Percentiles rank a stretch among this genome's conserved stretches.
phyloP scores from a whole-genome alignment of 2,113 vertebrate species.

The Neotoma lepida region DNA sequence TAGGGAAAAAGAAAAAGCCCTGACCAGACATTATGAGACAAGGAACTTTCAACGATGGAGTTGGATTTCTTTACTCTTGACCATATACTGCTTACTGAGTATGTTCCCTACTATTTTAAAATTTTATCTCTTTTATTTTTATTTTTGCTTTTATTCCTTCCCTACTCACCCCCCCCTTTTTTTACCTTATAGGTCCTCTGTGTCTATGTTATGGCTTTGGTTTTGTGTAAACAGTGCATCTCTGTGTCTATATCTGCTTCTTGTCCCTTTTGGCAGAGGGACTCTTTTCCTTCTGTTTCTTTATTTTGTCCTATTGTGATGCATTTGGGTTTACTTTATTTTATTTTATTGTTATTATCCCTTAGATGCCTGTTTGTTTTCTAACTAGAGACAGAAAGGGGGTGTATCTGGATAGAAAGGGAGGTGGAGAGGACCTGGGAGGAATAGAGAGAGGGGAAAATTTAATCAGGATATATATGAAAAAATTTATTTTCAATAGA shows the following conservation, averaged over 20 bases:
- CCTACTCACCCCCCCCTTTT: rapidly evolving
- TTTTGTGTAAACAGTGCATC: neutral
- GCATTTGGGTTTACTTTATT: neutral
- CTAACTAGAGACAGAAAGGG: neutral
- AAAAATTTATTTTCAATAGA: neutral
- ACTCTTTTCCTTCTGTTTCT: neutral
- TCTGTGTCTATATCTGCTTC: neutral
- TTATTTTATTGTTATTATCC: neutral
- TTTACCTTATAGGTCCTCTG: neutral
- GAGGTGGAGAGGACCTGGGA: too few relatives aligned
- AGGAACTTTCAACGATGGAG: neutral
- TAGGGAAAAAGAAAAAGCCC: neutral
- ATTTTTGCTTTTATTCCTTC: neutral
- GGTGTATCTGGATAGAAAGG: neutral
- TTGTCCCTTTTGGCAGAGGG: neutral
- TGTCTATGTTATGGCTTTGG: neutral
- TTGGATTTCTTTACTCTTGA: neutral
- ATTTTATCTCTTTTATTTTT: neutral
- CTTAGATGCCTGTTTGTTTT: neutral
- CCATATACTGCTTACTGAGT: neutral
- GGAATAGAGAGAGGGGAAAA: neutral
- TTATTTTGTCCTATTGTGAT: neutral
- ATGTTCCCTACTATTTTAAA: neutral
- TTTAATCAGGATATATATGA: neutral
- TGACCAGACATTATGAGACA: neutral